Base-by-base conservation (phyloP, 1,140 invertebrate species). In the Berghia stephanieae region DNA sequence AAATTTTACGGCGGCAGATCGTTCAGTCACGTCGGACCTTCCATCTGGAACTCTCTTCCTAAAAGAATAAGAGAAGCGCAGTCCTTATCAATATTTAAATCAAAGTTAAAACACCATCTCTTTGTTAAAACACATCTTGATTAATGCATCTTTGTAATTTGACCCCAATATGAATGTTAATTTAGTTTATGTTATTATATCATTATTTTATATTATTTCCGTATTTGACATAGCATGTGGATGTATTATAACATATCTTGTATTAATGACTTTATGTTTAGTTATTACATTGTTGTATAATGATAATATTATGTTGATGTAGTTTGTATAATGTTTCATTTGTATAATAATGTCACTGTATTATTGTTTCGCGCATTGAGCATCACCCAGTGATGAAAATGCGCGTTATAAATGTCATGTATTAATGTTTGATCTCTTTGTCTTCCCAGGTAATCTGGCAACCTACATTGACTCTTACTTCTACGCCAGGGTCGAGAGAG, bases 401-500 rank as follows among this genome's bases (percentile, higher is more conserved):
- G 24, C 27, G 27, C 40, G 5, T 57, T 34, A 44, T 31, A 36
- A 34, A 13, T 49, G 24, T 52, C 27, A 16, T n/a, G 3, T 18
- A 2, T 38, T 34, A 40, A 5, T 18, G 2, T 46, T 18, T 1
- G 24, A 2, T 21, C 38, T 52, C 46, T 24, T 67, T 38, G 34
- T 21, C 24, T 36, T 66, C 31, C 40, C 44, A 77, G 79, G 79
- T 27, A 80, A 80, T 75, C 63, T 80, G 49, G 79, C 79, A 0
- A 70, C 75, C 1, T 80, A 80, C 63, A 40, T 80, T 21, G 55
- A 76, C 13, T 80, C 79, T 2, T 80, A 77, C 44, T 77, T 67
- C 71, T 60, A 76, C 27, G 8, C 60, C 21, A 31, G 34, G 52
- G 21, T 44, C 21, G 49, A 67, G 55, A 1, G 31, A 13, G 55